Conservation (phyloP, 2,113 vertebrate species). For the Neodontobutis hainanensis region DNA sequence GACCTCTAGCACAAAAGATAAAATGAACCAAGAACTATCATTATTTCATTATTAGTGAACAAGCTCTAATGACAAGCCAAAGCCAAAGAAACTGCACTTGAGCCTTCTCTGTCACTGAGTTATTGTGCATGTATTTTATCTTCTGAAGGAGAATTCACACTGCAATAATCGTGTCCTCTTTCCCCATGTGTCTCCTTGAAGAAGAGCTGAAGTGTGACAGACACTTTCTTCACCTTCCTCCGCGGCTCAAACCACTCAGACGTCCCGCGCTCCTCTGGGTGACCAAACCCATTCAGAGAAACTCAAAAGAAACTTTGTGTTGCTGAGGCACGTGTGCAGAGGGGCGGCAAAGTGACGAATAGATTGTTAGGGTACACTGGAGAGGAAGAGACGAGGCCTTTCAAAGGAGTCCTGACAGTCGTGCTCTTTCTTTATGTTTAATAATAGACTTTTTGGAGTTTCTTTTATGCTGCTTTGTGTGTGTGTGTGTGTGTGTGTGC, state of each 20-base stretch:
- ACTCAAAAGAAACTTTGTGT: conserved; percentile 56
- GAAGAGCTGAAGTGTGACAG: conserved; percentile 56
- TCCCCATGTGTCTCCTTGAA: conserved; percentile 41
- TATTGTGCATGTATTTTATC: not conserved
- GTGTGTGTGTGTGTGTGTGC: not conserved
- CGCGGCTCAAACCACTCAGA: conserved; percentile 47
- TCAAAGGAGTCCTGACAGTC: conserved; percentile 30
- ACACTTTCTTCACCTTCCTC: conserved; percentile 33
- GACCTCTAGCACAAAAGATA: not conserved
- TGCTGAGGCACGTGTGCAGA: conserved; percentile 23
- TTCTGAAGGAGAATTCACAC: conserved; percentile 30
- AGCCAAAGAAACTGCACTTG: not conserved
- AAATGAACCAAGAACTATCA: not conserved
- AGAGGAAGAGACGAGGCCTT: conserved; percentile 34
- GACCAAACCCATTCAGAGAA: conserved; percentile 44
- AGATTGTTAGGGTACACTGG: conserved; percentile 38
- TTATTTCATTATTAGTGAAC: not conserved
- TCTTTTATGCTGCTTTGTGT: conserved; percentile 6
- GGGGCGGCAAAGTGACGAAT: conserved; percentile 38
- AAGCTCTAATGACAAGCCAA: not conserved
- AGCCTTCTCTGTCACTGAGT: not conserved
- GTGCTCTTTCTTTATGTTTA: conserved; percentile 31
- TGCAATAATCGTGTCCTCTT: conserved; percentile 36
- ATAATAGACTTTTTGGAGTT: conserved; percentile 12
- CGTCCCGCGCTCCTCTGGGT: conserved; percentile 31